Evolutionary conservation across 2,113 vertebrate species (phyloP).

Genomic region (Ameiurus melas): DNA sequence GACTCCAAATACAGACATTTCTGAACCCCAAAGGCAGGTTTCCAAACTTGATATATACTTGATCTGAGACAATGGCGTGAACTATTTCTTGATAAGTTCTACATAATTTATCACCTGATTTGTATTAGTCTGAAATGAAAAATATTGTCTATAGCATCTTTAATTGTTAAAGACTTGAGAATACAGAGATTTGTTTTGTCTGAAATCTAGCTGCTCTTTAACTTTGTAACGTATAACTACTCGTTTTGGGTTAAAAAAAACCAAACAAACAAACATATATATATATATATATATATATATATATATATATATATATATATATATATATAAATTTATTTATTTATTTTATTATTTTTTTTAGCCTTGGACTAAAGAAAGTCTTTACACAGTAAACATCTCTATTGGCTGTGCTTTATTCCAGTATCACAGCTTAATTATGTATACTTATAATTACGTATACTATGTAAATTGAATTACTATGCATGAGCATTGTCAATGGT

Average conservation of each 20-base stretch:
- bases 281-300: too few relatives aligned
- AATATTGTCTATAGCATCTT: neutral
- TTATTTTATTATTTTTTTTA: neutral
- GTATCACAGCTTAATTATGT: neutral
- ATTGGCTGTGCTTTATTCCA: neutral
- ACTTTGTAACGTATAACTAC: neutral
- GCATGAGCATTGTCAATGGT: too few relatives aligned
- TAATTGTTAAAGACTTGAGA: neutral
- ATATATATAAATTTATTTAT: too few relatives aligned
- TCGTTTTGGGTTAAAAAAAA: neutral
- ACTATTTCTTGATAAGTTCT: neutral
- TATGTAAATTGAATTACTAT: too few relatives aligned
- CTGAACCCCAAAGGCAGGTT: neutral
- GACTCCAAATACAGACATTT: neutral
- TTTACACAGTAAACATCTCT: neutral
- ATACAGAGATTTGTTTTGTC: neutral
- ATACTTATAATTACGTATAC: neutral
- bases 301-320: too few relatives aligned
- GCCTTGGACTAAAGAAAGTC: neutral
- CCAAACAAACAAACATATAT: too few relatives aligned
- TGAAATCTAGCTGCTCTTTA: neutral
- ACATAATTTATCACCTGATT: neutral
- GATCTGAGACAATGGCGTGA: too few relatives aligned
- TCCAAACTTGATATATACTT: neutral
- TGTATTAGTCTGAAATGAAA: neutral